Evolutionary conservation across 2,797 vertebrate species (phyloP).

Genomic region (Schizopygopsis malacanthus): DNA sequence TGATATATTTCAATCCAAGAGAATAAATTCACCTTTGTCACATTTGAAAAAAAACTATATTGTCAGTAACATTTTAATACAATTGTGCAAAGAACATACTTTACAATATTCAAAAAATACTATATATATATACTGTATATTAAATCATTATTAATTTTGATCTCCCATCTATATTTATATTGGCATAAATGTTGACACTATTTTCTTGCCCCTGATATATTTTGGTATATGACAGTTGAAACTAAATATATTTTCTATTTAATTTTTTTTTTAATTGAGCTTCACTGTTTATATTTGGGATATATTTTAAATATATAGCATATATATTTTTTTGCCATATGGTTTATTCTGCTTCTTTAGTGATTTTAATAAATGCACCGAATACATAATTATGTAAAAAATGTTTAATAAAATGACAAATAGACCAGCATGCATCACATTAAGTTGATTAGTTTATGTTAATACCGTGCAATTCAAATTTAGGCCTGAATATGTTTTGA

Average conservation of each 20-base stretch:
- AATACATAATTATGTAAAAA: background rate
- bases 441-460: background rate
- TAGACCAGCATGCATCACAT: background rate
- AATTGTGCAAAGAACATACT: too few species aligned
- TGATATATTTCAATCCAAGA: background rate
- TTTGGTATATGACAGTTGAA: too few species aligned
- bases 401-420: background rate
- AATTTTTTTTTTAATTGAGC: too few species aligned
- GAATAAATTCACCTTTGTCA: background rate
- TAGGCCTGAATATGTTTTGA: background rate
- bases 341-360: background rate
- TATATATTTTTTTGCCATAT: background rate
- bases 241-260: too few species aligned
- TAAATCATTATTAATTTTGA: too few species aligned
- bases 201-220: too few species aligned
- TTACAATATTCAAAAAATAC: too few species aligned
- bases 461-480: background rate
- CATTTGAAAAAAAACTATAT: too few species aligned
- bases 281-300: background rate
- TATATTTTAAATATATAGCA: background rate
- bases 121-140: too few species aligned
- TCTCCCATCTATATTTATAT: too few species aligned
- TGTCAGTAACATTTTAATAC: background rate
- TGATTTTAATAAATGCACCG: background rate
- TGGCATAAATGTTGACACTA: too few species aligned